A percentile compares a stretch with the other conserved stretches of the same genome.
Evolutionary conservation across 2,113 vertebrate genomes (phyloP).

Genomic region (Catagonus wagneri): DNA sequence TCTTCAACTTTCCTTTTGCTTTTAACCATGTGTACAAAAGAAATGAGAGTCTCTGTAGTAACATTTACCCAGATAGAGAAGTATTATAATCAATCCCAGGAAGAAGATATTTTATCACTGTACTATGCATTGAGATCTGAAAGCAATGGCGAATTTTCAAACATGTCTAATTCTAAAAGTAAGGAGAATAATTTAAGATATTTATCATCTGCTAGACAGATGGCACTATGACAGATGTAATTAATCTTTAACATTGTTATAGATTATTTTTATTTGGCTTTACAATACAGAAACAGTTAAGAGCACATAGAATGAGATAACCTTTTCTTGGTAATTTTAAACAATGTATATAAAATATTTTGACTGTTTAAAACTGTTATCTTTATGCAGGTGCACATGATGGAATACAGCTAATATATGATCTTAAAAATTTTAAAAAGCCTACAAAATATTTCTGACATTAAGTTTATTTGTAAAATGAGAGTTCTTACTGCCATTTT

Average conservation of each 20-base stretch:
- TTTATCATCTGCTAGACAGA: background rate
- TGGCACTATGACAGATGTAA: background rate
- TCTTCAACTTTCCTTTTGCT: background rate
- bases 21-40: background rate
- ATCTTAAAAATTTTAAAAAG: background rate
- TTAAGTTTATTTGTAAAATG: background rate
- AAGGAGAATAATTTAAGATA: conserved; percentile 9
- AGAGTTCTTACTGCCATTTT: background rate
- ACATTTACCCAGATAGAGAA: background rate
- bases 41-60: background rate
- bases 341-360: background rate
- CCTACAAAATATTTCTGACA: background rate
- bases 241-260: background rate
- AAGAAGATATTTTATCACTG: background rate
- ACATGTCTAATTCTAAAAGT: background rate
- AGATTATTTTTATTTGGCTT: conserved; percentile 11
- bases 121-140: background rate
- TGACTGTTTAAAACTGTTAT: background rate
- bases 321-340: background rate
- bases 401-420: background rate
- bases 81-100: background rate
- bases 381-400: background rate
- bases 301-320: background rate
- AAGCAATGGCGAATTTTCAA: background rate
- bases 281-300: background rate